Percentiles rank a stretch among this genome's conserved stretches.
Evolutionary conservation across 2,113 vertebrate genomes (phyloP).

Genomic region (Chloroceryle aenea): DNA sequence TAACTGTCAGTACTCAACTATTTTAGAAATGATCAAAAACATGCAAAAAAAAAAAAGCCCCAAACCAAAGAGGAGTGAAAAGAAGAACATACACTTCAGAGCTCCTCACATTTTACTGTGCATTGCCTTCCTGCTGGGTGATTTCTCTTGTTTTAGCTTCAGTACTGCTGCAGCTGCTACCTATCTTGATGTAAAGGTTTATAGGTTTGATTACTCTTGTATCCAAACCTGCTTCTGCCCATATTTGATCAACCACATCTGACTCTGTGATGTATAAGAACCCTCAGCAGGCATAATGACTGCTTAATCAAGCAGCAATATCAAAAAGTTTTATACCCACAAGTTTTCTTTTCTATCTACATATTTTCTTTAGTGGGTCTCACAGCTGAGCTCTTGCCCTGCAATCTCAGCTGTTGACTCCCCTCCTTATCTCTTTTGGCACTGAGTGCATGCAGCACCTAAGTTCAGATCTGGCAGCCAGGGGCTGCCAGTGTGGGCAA

Average conservation of each 20-base stretch:
- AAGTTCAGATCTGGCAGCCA: neutral
- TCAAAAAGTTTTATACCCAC: neutral
- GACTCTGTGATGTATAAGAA: neutral
- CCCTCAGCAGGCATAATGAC: neutral
- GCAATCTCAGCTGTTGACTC: neutral
- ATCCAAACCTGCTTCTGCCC: neutral
- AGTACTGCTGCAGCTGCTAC: neutral
- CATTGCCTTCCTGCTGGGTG: slow-evolving; percentile 9
- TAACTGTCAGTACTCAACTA: neutral
- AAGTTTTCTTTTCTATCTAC: neutral
- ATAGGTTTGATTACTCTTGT: neutral
- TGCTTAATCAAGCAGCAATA: neutral
- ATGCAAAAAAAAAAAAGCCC: neutral
- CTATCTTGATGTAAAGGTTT: neutral
- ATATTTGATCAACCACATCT: neutral
- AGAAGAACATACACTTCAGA: slow-evolving; percentile 7
- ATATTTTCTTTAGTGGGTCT: neutral
- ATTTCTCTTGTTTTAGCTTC: slow-evolving; percentile 39
- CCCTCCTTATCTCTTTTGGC: neutral
- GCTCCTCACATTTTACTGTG: slow-evolving; percentile 1
- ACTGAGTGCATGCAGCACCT: neutral
- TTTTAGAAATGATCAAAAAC: slow-evolving; percentile 8
- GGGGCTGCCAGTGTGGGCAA: neutral
- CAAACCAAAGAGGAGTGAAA: neutral
- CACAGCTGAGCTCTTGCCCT: neutral